Conservation (phyloP, 2,113 vertebrate species). For the Spilogale gracilis region DNA sequence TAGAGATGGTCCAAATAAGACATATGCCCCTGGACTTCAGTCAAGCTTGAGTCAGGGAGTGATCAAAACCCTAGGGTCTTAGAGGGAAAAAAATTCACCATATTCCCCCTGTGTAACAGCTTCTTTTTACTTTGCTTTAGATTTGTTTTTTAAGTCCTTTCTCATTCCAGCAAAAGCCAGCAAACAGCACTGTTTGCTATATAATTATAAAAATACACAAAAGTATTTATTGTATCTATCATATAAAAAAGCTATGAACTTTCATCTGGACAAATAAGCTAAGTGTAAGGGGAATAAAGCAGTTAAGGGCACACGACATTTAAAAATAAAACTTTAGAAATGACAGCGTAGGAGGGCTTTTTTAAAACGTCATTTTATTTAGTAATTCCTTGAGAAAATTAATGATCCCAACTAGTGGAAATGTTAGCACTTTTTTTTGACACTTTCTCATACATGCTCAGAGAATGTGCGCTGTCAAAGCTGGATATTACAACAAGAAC, state of each 20-base stretch:
- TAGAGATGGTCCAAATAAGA: background rate
- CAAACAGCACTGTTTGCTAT: background rate
- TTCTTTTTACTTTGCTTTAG: background rate
- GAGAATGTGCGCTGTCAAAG: slow-evolving; percentile 52
- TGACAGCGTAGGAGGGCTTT: background rate
- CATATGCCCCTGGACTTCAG: background rate
- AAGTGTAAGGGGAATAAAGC: background rate
- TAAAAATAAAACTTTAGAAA: slow-evolving; percentile 70
- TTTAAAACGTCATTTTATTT: slow-evolving; percentile 68
- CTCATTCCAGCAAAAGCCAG: slow-evolving; percentile 37
- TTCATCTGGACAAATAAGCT: slow-evolving; percentile 63
- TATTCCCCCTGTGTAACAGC: background rate
- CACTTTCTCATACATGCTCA: slow-evolving; percentile 56
- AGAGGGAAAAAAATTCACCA: background rate
- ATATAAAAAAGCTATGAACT: slow-evolving; percentile 31
- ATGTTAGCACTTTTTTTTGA: slow-evolving; percentile 78
- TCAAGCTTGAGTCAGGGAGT: background rate
- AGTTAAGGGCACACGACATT: slow-evolving; percentile 3
- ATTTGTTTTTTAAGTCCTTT: background rate
- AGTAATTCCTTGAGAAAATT: slow-evolving; percentile 80
- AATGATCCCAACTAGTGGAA: slow-evolving; percentile 75
- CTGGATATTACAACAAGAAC: slow-evolving; percentile 59
- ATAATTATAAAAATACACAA: background rate
- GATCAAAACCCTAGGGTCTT: background rate
- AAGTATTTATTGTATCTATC: slow-evolving; percentile 11